A percentile compares a stretch with the other conserved stretches of the same genome.
Conservation (phyloP, 2,797 vertebrate genomes). For the Sebastes goodei region DNA sequence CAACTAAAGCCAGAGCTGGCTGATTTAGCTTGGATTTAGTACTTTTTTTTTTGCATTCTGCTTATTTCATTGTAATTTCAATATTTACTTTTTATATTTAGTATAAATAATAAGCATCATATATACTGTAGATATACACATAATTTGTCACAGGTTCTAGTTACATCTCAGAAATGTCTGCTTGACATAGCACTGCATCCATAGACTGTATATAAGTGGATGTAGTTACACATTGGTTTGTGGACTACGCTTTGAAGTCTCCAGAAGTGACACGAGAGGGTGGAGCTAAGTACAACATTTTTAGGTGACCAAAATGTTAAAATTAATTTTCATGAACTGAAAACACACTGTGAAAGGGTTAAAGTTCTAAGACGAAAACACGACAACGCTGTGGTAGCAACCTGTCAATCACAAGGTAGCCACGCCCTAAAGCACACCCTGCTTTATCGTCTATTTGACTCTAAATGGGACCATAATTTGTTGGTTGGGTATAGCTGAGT, state of each 20-base stretch:
- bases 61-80: neutral
- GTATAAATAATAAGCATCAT: neutral
- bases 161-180: neutral
- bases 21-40: neutral
- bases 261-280: no score
- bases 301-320: neutral
- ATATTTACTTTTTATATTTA: neutral
- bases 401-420: neutral
- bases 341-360: neutral
- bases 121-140: neutral
- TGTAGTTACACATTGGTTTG: neutral
- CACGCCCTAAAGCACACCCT: no score
- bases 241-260: neutral
- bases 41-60: neutral
- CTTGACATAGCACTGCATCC: neutral
- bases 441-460: no score
- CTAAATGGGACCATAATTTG: no score
- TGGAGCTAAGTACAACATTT: neutral
- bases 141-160: neutral
- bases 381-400: neutral
- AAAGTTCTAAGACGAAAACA: neutral
- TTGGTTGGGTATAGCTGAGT: no score
- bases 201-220: neutral
- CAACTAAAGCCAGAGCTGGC: neutral
- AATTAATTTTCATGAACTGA: neutral